These are phyloP conservation scores for Aquatica leii DNA, from an alignment of 2,888 invertebrate genomes.

Conservation along the genomic window DNA sequence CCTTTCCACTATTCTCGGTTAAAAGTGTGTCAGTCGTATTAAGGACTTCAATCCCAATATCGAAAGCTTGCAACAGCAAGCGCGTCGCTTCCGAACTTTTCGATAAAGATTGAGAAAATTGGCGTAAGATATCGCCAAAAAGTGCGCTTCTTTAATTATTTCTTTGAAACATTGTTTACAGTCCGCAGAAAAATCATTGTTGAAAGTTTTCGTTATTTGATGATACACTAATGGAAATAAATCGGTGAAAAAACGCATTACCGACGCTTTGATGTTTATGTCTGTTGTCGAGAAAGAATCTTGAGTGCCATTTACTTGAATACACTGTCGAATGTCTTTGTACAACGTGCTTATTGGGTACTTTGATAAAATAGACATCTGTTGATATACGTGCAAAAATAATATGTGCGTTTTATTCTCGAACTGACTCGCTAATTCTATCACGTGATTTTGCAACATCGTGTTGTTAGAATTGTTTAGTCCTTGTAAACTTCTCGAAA, in stretches of 20 bases:
- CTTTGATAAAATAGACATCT: slow-evolving; percentile 73
- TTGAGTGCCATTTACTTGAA: slow-evolving; percentile 50
- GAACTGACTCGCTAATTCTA: slow-evolving; percentile 77
- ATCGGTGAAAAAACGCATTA: slow-evolving; percentile 80
- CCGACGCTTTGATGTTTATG: slow-evolving; percentile 69
- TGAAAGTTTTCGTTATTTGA: slow-evolving; percentile 64
- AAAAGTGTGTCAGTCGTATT: slow-evolving; percentile 73
- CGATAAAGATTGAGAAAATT: slow-evolving; percentile 70
- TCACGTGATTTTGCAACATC: slow-evolving; percentile 79
- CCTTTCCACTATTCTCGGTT: slow-evolving; percentile 62
- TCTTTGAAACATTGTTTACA: slow-evolving; percentile 82
- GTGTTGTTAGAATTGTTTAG: slow-evolving; percentile 76
- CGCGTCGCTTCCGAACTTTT: slow-evolving; percentile 84
- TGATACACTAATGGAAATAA: slow-evolving; percentile 70
- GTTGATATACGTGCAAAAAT: slow-evolving; percentile 80
- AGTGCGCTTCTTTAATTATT: slow-evolving; percentile 81
- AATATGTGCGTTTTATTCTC: slow-evolving; percentile 85
- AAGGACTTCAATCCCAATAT: slow-evolving; percentile 74
- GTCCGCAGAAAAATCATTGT: slow-evolving; percentile 76
- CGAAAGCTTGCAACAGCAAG: slow-evolving; percentile 82
- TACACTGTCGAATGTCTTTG: slow-evolving; percentile 72
- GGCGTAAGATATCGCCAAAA: slow-evolving; percentile 83
- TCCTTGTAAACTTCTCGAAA: slow-evolving; percentile 78
- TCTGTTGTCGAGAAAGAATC: slow-evolving; percentile 55
- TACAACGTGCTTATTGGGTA: slow-evolving; percentile 77